Evolutionary conservation across 2,888 invertebrate genomes (phyloP).

Genomic region (Agrotis ipsilon): DNA sequence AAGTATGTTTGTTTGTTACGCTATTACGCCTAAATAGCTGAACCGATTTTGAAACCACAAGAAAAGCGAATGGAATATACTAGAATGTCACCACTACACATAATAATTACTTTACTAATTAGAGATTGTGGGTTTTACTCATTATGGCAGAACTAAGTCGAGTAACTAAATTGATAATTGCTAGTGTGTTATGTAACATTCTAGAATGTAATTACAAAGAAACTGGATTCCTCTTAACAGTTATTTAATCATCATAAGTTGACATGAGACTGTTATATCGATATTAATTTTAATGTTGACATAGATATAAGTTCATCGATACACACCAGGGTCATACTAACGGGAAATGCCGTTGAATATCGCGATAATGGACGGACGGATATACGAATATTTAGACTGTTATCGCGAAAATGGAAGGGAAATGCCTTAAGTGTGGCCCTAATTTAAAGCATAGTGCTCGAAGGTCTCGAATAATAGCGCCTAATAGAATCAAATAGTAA

Average conservation of each 20-base stretch:
- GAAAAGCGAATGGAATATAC: too few relatives aligned
- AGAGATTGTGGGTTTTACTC: not conserved
- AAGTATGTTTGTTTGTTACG: too few relatives aligned
- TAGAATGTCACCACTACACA: too few relatives aligned
- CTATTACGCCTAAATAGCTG: too few relatives aligned
- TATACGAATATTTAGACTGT: too few relatives aligned
- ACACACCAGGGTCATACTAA: too few relatives aligned
- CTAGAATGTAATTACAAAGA: not conserved
- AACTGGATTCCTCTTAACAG: slow-evolving; percentile 2
- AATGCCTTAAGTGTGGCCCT: too few relatives aligned
- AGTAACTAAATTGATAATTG: slow-evolving; percentile 7
- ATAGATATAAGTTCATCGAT: slow-evolving; percentile 4
- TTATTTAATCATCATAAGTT: slow-evolving; percentile 7
- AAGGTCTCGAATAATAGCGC: slow-evolving; percentile 20
- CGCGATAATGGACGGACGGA: too few relatives aligned
- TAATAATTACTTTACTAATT: not conserved
- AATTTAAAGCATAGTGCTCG: slow-evolving; percentile 1
- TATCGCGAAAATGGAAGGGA: too few relatives aligned
- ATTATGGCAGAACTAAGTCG: not conserved
- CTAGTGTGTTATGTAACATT: not conserved
- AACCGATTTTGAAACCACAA: too few relatives aligned
- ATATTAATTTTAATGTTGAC: slow-evolving; percentile 23
- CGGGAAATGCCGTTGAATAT: too few relatives aligned
- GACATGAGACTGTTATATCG: slow-evolving; percentile 16
- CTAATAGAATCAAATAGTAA: not conserved